These are phyloP conservation scores for Genyomyrus donnyi DNA, from an alignment of 2,113 vertebrate species.

Conservation along the genomic window DNA sequence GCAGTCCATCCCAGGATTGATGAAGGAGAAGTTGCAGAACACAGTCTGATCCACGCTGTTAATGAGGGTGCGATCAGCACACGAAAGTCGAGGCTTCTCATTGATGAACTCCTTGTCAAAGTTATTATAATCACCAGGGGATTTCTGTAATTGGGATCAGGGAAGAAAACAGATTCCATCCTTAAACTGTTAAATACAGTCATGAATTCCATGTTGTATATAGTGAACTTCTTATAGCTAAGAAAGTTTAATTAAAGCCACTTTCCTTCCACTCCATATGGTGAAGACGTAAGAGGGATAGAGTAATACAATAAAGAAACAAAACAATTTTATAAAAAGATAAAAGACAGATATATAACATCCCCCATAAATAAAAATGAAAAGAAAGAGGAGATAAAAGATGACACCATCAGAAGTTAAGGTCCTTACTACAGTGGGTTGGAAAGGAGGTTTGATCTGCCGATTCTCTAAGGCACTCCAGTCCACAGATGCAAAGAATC, in stretches of 20 bases:
- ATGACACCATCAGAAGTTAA: neutral
- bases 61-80: conserved; percentile 77
- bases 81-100: conserved; percentile 85
- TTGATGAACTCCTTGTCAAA: conserved; percentile 96
- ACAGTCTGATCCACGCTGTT: conserved; percentile 97
- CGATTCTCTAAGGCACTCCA: conserved; percentile 81
- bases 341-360: neutral
- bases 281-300: neutral
- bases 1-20: conserved; percentile 77
- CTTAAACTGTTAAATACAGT: neutral
- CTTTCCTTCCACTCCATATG: neutral
- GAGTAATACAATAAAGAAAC: neutral
- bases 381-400: neutral
- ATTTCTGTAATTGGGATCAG: conserved; percentile 62
- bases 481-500: conserved; percentile 76
- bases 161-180: neutral
- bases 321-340: neutral
- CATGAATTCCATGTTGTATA: neutral
- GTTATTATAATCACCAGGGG: conserved; percentile 85
- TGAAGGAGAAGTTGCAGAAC: conserved; percentile 92
- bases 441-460: conserved; percentile 83
- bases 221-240: neutral
- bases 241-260: neutral
- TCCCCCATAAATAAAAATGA: neutral
- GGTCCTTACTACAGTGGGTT: conserved; percentile 75